A percentile compares a stretch with the other conserved stretches of the same genome.
phyloP scores from a whole-genome alignment of 2,888 invertebrate species.

The Taenaris catops region DNA sequence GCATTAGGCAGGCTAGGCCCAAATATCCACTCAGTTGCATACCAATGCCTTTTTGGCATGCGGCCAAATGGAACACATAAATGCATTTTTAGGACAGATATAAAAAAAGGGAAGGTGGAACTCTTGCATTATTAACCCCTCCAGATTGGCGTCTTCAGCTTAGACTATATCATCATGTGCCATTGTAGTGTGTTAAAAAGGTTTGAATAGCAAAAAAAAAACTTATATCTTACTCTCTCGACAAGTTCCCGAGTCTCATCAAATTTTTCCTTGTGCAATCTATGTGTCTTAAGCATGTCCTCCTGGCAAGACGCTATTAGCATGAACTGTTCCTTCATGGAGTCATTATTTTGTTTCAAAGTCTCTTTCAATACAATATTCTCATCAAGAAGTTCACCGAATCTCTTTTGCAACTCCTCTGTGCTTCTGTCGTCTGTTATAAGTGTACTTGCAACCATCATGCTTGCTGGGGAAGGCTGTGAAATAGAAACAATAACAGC shows the following conservation, averaged over 20 bases:
- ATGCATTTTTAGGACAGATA: too few species aligned
- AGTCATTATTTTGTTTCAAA: constrained; percentile 82
- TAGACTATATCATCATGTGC: too few species aligned
- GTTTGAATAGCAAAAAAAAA: too few species aligned
- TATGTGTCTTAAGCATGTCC: constrained; percentile 81
- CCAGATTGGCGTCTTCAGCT: too few species aligned
- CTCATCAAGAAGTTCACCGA: constrained; percentile 77
- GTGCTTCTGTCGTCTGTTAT: constrained; percentile 58
- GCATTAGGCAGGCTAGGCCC: too few species aligned
- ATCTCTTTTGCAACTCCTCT: constrained; percentile 68
- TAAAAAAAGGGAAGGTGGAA: too few species aligned
- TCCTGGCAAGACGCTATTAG: constrained; percentile 82
- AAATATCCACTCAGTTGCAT: too few species aligned
- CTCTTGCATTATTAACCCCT: too few species aligned
- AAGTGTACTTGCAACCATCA: constrained; percentile 67
- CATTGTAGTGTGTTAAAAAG: too few species aligned
- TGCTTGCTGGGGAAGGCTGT: constrained; percentile 63
- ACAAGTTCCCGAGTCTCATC: constrained; percentile 82
- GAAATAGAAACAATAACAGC: too few species aligned
- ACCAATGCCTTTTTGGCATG: too few species aligned
- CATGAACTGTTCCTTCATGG: constrained; percentile 83
- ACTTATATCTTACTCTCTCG: constrained; percentile 73
- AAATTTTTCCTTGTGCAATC: constrained; percentile 83
- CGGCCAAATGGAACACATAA: too few species aligned
- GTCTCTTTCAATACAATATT: constrained; percentile 81